A percentile compares a stretch with the other conserved stretches of the same genome.
Evolutionary conservation across 2,888 invertebrate genomes (phyloP).

Genomic region (Dysmachus trigonus): DNA sequence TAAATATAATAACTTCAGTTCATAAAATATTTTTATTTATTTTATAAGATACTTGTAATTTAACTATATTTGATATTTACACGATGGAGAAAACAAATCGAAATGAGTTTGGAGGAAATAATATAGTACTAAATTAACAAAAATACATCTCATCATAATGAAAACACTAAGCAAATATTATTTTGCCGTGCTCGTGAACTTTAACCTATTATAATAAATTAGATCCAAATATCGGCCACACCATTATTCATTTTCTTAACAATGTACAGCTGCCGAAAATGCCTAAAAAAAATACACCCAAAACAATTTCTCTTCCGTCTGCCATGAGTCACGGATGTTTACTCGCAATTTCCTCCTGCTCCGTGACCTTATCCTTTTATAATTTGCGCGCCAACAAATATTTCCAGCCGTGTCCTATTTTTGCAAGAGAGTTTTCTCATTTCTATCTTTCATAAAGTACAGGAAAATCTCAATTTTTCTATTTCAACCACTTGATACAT

Average conservation of each 20-base stretch:
- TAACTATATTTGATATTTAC: not conserved
- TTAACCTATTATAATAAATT: not conserved
- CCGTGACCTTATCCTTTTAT: not conserved
- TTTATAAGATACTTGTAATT: no score
- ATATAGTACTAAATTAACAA: no score
- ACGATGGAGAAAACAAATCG: no score
- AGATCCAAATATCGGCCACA: not conserved
- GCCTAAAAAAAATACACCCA: not conserved
- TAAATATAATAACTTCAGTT: no score
- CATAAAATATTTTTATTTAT: no score
- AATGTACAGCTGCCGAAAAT: not conserved
- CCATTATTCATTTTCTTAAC: not conserved
- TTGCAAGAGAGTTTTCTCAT: not conserved
- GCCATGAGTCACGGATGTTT: not conserved
- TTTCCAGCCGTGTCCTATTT: not conserved
- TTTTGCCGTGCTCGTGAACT: no score
- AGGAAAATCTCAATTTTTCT: not conserved
- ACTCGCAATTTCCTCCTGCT: not conserved
- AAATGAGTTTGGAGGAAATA: no score
- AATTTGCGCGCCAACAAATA: not conserved
- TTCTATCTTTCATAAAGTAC: not conserved
- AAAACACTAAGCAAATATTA: not conserved
- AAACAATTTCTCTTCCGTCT: not conserved
- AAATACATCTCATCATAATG: no score
- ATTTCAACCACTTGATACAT: not conserved